These are phyloP conservation scores for Drosophila multiciliata DNA, from an alignment of 2,888 invertebrate genomes.

Conservation along the genomic window DNA sequence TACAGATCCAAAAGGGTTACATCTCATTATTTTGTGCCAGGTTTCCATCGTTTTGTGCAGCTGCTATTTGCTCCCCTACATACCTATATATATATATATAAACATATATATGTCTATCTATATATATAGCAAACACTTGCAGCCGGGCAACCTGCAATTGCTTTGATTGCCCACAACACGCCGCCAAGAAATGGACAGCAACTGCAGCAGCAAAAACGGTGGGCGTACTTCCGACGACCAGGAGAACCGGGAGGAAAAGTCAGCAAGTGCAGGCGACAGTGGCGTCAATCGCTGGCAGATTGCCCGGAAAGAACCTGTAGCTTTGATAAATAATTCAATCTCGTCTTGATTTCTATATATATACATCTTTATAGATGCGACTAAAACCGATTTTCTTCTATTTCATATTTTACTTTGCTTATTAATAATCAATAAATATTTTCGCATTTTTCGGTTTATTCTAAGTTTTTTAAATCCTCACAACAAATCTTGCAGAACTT, in stretches of 20 bases:
- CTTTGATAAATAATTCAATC: background rate
- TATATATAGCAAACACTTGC: slow-evolving; percentile 56
- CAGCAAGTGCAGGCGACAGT: slow-evolving; percentile 2
- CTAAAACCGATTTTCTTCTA: background rate
- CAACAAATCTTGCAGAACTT: background rate
- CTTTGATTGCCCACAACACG: slow-evolving; percentile 73
- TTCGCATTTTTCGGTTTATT: background rate
- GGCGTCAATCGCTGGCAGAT: slow-evolving; percentile 17
- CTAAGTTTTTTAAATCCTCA: background rate
- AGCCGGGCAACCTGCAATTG: slow-evolving; percentile 66
- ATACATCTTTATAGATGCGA: background rate
- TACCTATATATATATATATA: background rate
- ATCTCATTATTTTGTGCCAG: slow-evolving; percentile 71
- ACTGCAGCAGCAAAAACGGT: slow-evolving; percentile 34
- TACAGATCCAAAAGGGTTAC: slow-evolving; percentile 66
- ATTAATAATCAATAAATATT: background rate
- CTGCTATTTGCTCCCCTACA: slow-evolving; percentile 20
- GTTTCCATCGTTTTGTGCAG: slow-evolving; percentile 22
- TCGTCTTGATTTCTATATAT: background rate
- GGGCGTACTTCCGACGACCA: slow-evolving; percentile 33
- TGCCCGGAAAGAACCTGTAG: background rate
- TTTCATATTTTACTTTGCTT: background rate
- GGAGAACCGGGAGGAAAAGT: background rate
- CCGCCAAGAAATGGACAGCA: slow-evolving; percentile 56
- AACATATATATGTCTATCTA: background rate